Evolutionary conservation across 2,888 invertebrate species (phyloP).

Genomic region (Pseudococcus jackbeardsleyi): DNA sequence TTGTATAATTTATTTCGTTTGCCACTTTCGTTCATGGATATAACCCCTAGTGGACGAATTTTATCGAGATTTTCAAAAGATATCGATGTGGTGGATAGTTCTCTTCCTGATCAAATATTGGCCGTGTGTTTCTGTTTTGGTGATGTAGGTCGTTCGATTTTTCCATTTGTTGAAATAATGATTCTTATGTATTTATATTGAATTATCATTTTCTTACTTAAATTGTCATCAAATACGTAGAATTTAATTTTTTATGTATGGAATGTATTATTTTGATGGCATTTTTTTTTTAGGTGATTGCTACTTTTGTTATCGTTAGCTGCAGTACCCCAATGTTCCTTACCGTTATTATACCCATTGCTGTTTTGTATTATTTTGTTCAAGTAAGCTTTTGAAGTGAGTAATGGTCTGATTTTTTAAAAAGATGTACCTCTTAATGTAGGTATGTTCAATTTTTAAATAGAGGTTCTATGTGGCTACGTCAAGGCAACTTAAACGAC

Average conservation of each 20-base stretch:
- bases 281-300: conserved; percentile 78
- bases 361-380: conserved; percentile 85
- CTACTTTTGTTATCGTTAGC: conserved; percentile 88
- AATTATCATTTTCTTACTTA: background rate
- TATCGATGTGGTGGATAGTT: conserved; percentile 78
- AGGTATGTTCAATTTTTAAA: conserved; percentile 51
- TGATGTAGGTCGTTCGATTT: conserved; percentile 66
- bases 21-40: conserved; percentile 73
- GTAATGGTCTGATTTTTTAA: too few relatives aligned
- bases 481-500: conserved; percentile 91
- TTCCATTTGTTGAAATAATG: too few relatives aligned
- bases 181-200: conserved; percentile 65
- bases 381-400: conserved; percentile 70
- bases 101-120: conserved; percentile 73
- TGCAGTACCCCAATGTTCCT: conserved; percentile 87
- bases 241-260: too few relatives aligned
- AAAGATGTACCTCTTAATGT: background rate
- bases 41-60: conserved; percentile 73
- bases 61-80: conserved; percentile 73
- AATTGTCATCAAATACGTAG: too few relatives aligned
- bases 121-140: conserved; percentile 70
- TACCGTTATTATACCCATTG: conserved; percentile 84
- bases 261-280: too few relatives aligned
- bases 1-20: conserved; percentile 73
- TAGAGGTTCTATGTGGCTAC: conserved; percentile 94